Base-by-base conservation (phyloP, 2,113 vertebrate genomes). In the Alligator mississippiensis region DNA sequence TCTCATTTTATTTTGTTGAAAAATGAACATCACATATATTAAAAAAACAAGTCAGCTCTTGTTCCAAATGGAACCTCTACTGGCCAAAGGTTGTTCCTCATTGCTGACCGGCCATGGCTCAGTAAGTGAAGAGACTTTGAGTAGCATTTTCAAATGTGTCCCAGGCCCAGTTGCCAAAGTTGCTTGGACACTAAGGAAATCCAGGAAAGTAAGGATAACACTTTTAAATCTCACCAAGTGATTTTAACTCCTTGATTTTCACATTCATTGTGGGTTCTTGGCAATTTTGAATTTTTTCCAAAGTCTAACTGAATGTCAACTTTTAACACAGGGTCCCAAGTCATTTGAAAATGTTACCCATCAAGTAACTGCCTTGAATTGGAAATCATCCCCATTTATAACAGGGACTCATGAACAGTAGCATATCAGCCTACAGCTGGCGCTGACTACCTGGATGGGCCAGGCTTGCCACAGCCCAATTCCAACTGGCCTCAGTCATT, bases 1-100 rank as follows among this genome's bases (percentile, higher is more conserved):
- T 47, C 47, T 47, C 47, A 47, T 47, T 47, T 47, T 63, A 90
- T 54, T 88, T 76, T 54, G n/a, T 88, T 79, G 55, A 84, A 89
- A 80, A 19, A 80, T 61, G 47, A 64, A 81, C 21, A 9, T 1
- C 60, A 0, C 30, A 2, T 6, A 34, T 14, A 63, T 16, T 61
- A 87, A 90, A 94, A 75, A 30, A 27, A 75, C 57, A 90, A 74
- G 77, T 64, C 87, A 91, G 88, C 84, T 95, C 76, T 94, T 81
- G 57, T 82, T 94, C 79, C 34, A 92, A 92, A 79, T 57, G 38
- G 90, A 84, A 15, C 27, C 70, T 7, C 83, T 74, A 30, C 1
- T 83, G 94, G 82, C 70, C 75, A 91, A 91, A 93, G 63, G 14
- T 34, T 75, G 18, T 25, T 9, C 7, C 47, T 94, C 57, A 59